Evolutionary conservation across 30 jellyfish, hydroid and myxozoan genomes (phyloP).

Genomic region (Pelagia noctiluca): DNA sequence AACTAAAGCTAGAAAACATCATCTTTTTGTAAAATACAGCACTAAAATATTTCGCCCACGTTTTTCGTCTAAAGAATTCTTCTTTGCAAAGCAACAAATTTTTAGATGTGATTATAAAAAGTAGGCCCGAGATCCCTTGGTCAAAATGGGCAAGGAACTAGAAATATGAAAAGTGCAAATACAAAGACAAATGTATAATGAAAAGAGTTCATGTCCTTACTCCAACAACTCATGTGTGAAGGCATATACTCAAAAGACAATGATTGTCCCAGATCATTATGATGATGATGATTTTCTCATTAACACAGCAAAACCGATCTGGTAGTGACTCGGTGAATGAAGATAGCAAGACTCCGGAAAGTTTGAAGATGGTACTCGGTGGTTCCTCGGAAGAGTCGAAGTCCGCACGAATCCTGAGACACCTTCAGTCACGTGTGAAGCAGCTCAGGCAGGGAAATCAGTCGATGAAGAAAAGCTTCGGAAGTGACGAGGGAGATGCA

Average conservation of each 20-base stretch:
- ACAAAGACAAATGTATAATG: too few species aligned
- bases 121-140: too few species aligned
- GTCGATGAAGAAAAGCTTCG: constrained; percentile 67
- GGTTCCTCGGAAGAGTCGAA: constrained; percentile 68
- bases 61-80: too few species aligned
- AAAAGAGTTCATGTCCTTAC: not conserved
- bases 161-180: too few species aligned
- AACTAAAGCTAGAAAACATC: too few species aligned
- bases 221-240: not conserved
- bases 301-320: constrained; percentile 7
- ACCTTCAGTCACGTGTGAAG: constrained; percentile 63
- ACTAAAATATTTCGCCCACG: too few species aligned
- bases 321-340: constrained; percentile 57
- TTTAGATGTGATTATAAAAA: too few species aligned
- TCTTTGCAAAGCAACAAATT: too few species aligned
- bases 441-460: constrained; percentile 75
- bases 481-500: constrained; percentile 54
- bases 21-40: too few species aligned
- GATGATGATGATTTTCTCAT: too few species aligned
- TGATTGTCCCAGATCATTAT: not conserved
- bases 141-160: too few species aligned
- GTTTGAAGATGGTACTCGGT: constrained; percentile 9
- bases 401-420: constrained; percentile 62
- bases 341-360: constrained; percentile 32
- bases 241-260: not conserved